Evolutionary conservation across 2,113 vertebrate genomes (phyloP).

Genomic region (Romanogobio albipinnatus): DNA sequence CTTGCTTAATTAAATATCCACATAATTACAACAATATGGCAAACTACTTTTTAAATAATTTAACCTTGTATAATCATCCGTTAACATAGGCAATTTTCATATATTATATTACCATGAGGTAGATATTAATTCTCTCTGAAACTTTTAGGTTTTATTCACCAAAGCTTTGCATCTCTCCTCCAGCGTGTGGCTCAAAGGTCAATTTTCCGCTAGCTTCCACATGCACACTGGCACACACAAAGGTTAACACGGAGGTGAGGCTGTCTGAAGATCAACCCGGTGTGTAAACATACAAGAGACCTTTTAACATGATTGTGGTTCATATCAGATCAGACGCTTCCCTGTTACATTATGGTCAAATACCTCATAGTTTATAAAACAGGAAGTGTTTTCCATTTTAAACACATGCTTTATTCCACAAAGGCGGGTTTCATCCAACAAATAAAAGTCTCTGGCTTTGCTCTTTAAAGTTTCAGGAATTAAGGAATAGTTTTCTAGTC

Average conservation of each 20-base stretch:
- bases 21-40: not conserved
- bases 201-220: slow-evolving; percentile 40
- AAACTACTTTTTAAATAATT: not conserved
- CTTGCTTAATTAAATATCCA: not conserved
- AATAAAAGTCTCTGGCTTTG: slow-evolving; percentile 28
- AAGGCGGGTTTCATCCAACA: slow-evolving; percentile 36
- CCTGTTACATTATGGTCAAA: not conserved
- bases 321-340: slow-evolving; percentile 12
- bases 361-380: not conserved
- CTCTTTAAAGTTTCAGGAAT: slow-evolving; percentile 21
- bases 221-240: slow-evolving; percentile 23
- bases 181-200: slow-evolving; percentile 53
- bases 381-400: slow-evolving; percentile 19
- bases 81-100: not conserved
- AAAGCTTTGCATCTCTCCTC: slow-evolving; percentile 49
- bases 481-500: not conserved
- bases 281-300: slow-evolving; percentile 32
- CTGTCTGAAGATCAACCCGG: not conserved
- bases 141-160: slow-evolving; percentile 15
- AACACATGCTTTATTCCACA: slow-evolving; percentile 33
- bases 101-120: not conserved
- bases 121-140: not conserved
- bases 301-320: slow-evolving; percentile 11
- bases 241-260: slow-evolving; percentile 24
- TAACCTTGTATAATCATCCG: not conserved